Base-by-base conservation (phyloP, 2,888 invertebrate species). In the Incurvaria masculella region DNA sequence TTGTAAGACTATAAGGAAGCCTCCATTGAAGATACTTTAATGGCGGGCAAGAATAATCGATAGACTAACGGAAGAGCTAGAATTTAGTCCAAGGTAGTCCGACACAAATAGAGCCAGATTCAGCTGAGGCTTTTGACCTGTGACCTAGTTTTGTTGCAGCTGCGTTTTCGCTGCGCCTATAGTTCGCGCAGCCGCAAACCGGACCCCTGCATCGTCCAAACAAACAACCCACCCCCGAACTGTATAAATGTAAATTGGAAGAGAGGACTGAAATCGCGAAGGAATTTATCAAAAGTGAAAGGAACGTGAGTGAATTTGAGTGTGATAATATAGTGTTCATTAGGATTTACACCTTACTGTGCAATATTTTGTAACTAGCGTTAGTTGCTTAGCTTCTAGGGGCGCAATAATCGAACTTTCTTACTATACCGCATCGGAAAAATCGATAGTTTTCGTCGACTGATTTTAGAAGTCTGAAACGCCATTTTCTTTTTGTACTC, bases 301-400 rank as follows among this genome's bases (percentile, higher is more conserved):
- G 50, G 55, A 55, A 47, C 44, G 44, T 27, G 10, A 20, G 8
- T 16, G 21, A 38, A 11, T 14, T 26, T 51, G 50, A 23, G 59
- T 60, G 73, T 74, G 73, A 73, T 73, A 73, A 53, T n/a, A n/a
- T 57, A 53, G 76, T 78, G 76, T 76, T 78, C 76, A 78, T 68
- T 75, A 75, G 72, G 58, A 58, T 53, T 49, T 54, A 56, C 8
- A 33, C 33, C 33, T 23, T 6, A 49, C 50, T 52, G 50, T 55
- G 62, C 57, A 45, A 49, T 39, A 47, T 45, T 46, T 48, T 45
- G 5, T 40, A 14, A 20, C 43, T 38, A 58, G 54, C 55, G 58
- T 51, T 57, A 53, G 56, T 54, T 59, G 56, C 54, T 47, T 57
- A 57, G 54, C 56, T 59, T 57, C 60, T 51, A 57, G 57, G 66